Percentiles rank a stretch among this genome's conserved stretches.
Conservation (phyloP, 1,140 invertebrate species). For the Heliothis subflexa region DNA sequence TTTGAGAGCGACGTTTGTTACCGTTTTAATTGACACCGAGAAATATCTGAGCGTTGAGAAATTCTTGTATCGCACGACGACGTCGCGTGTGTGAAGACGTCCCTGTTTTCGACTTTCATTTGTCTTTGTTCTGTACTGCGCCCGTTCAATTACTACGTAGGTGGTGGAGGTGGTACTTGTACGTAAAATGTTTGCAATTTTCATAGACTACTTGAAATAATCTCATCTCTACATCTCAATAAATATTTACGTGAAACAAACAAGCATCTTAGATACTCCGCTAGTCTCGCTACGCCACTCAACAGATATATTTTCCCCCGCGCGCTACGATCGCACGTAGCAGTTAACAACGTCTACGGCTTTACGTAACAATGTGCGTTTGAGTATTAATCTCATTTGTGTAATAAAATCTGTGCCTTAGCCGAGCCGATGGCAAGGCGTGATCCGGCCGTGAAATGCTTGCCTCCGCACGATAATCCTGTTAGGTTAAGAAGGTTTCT, state of each 20-base stretch:
- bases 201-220: conserved; percentile 24
- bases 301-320: conserved; percentile 9
- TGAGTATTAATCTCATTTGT: conserved; percentile 84
- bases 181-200: neutral
- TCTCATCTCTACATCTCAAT: conserved; percentile 18
- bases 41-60: conserved; percentile 55
- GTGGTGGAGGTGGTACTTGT: no score
- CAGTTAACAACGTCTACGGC: conserved; percentile 42
- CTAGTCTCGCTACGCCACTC: conserved; percentile 16
- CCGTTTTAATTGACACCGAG: conserved; percentile 78
- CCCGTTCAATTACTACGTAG: conserved; percentile 52
- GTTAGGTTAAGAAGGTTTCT: conserved; percentile 90
- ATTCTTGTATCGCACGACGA: conserved; percentile 48
- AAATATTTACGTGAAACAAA: conserved; percentile 4
- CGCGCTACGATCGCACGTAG: conserved; percentile 30
- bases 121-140: conserved; percentile 58
- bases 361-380: conserved; percentile 58
- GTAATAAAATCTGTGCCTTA: conserved; percentile 86
- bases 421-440: conserved; percentile 75
- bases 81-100: conserved; percentile 51
- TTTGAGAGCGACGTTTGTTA: conserved; percentile 68
- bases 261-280: conserved; percentile 42
- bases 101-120: conserved; percentile 62
- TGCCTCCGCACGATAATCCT: conserved; percentile 89
- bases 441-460: conserved; percentile 85